These are phyloP conservation scores for Drosophila baimaii DNA, from an alignment of 1,140 invertebrate genomes.

Conservation along the genomic window DNA sequence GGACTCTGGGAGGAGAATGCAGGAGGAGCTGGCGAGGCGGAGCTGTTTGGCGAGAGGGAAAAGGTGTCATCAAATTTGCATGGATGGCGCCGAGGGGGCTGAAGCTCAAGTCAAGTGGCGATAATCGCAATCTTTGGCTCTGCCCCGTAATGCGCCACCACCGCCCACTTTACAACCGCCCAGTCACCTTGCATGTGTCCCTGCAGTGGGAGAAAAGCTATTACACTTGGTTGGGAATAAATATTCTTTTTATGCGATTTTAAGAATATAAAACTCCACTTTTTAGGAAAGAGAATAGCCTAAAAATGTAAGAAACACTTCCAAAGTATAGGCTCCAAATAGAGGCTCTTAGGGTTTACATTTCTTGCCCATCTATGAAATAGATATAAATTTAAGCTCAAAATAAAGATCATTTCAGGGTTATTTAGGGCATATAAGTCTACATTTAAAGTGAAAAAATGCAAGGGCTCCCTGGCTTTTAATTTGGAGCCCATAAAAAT, in stretches of 20 bases:
- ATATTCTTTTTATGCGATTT: too few species aligned
- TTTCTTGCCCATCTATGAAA: too few species aligned
- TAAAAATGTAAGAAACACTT: too few species aligned
- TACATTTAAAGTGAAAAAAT: too few species aligned
- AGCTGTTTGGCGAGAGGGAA: background rate
- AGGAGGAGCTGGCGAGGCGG: background rate
- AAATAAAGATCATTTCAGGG: too few species aligned
- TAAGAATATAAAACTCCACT: too few species aligned
- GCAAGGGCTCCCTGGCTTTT: background rate
- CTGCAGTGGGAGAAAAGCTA: constrained; percentile 3
- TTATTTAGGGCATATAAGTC: too few species aligned
- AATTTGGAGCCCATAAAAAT: background rate
- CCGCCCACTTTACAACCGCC: constrained; percentile 10
- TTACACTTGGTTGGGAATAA: background rate
- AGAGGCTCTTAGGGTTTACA: too few species aligned
- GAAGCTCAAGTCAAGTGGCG: constrained; percentile 70
- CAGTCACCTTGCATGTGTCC: constrained; percentile 8
- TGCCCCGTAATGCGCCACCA: background rate
- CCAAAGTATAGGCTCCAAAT: too few species aligned
- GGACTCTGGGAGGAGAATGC: background rate
- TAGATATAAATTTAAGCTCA: too few species aligned
- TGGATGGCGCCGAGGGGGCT: constrained; percentile 35
- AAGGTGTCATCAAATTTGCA: constrained; percentile 73
- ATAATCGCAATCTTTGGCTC: constrained; percentile 66
- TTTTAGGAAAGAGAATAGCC: too few species aligned